Evolutionary conservation across 2,888 invertebrate species (phyloP).

Genomic region (Liopterus haemorrhoidalis): DNA sequence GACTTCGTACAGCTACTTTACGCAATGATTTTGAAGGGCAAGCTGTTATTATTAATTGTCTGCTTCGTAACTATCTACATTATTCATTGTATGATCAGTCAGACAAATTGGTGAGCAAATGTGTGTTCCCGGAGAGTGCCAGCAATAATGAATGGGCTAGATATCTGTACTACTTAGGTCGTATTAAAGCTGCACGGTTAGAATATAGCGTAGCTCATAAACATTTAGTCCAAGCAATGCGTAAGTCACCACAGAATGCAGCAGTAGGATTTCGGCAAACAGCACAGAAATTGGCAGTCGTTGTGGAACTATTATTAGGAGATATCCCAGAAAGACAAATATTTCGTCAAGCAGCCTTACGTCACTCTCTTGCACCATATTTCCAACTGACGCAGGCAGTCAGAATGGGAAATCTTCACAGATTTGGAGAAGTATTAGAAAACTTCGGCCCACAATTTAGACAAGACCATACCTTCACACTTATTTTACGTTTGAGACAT

Average conservation of each 20-base stretch:
- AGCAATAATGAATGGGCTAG: slow-evolving; percentile 99
- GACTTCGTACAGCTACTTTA: slow-evolving; percentile 89
- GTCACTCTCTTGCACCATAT: slow-evolving; percentile 88
- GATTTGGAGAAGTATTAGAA: slow-evolving; percentile 89
- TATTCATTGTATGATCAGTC: slow-evolving; percentile 96
- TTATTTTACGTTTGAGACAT: slow-evolving; percentile 91
- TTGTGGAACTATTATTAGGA: slow-evolving; percentile 89
- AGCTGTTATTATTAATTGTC: slow-evolving; percentile 91
- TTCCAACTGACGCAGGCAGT: slow-evolving; percentile 97
- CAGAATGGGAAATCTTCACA: slow-evolving; percentile 86
- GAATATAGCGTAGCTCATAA: slow-evolving; percentile 98
- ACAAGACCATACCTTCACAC: slow-evolving; percentile 88
- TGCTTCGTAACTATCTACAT: slow-evolving; percentile 91
- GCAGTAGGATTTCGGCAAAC: slow-evolving; percentile 99
- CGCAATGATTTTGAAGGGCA: slow-evolving; percentile 96
- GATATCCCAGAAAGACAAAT: slow-evolving; percentile 96
- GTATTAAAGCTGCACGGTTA: slow-evolving; percentile 96
- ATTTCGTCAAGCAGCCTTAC: slow-evolving; percentile 85
- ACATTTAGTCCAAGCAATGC: slow-evolving; percentile 86
- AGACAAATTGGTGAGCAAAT: slow-evolving; percentile 94
- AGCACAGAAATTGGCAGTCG: slow-evolving; percentile 89
- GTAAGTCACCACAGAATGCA: slow-evolving; percentile 96
- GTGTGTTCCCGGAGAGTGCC: slow-evolving; percentile 92
- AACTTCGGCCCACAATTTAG: slow-evolving; percentile 89
- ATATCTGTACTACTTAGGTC: slow-evolving; percentile 92